Evolutionary conservation across 2,888 invertebrate genomes (phyloP), one percentile per base, ranked within the genome.

Genomic region (Panopea generosa): DNA sequence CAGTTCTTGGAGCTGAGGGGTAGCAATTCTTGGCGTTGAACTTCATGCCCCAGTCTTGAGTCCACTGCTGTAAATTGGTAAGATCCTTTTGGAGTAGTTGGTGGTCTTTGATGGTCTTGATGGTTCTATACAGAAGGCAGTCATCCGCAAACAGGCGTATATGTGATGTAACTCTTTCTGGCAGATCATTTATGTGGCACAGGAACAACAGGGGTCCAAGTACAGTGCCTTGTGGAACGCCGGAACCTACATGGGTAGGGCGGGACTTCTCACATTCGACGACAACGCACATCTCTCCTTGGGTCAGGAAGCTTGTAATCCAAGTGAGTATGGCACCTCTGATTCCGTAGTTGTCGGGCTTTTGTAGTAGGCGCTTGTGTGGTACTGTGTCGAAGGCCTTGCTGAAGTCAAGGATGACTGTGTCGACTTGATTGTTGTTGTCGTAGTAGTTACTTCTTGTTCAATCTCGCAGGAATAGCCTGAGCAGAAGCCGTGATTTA

Each of bases 141-240:
- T 70, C 70, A 62, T 70, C 70, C 24, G 62, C 68, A 33, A 70
- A 70, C n/a, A 62, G 62, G 11, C 62, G 26, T 33, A 33, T 11
- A 33, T 33, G 33, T 33, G 70, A 62, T 55, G 45, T 43, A 22
- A 70, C 61, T n/a, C 62, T 33, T 18, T 43, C 45, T 20, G 61
- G 61, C 33, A 69, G 55, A 50, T 62, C 69, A 18, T 69, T 69
- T 9, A 61, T 69, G 26, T 61, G 61, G 33, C 62, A 69, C n/a
- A 61, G 29, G 26, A 53, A 69, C 62, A 69, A 29, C 26, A 33
- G 24, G 69, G 69, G 9, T n/a, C 61, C 61, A 1, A 62, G 61
- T 1, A 49, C 61, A n/a, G 61, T 61, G 16, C 61, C 69, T 20
- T 69, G 55, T 6, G 61, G 61, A 11, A 53, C 61, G 11, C 55